phyloP scores from a whole-genome alignment of 2,113 vertebrate genomes.

The Meles meles region DNA sequence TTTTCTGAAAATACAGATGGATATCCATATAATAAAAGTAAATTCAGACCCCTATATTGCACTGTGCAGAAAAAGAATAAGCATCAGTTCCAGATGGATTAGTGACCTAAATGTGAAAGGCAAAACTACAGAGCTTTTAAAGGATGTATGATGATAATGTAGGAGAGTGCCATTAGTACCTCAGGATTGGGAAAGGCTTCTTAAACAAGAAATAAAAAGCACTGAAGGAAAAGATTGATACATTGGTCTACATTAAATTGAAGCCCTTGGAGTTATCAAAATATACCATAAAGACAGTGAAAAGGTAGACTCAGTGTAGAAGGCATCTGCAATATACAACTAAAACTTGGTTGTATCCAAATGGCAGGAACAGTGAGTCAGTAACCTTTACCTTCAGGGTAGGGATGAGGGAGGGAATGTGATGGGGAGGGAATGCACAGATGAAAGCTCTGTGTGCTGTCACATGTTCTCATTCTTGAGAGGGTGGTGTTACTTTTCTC shows the following conservation, averaged over 20 bases:
- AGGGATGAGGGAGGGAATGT: no score
- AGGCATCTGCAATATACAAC: neutral
- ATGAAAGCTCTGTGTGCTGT: neutral
- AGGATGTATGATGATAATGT: neutral
- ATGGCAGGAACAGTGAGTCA: neutral
- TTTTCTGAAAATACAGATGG: neutral
- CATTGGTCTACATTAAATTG: neutral
- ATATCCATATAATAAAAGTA: neutral
- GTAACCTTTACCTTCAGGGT: neutral
- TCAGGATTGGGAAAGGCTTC: neutral
- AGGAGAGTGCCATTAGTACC: neutral
- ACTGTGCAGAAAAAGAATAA: neutral
- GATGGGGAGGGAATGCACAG: neutral
- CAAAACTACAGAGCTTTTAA: neutral
- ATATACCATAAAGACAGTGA: neutral
- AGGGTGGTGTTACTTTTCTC: neutral
- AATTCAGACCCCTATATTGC: neutral
- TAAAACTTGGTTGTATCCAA: neutral
- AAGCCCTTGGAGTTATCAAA: neutral
- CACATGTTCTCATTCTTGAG: neutral
- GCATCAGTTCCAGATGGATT: neutral
- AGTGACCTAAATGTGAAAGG: neutral
- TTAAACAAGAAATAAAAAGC: neutral
- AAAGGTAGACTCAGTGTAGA: neutral
- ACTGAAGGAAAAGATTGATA: neutral